Evolutionary conservation across 2,797 vertebrate genomes (phyloP), one percentile per base, ranked within the genome.

Genomic region (Cynodonichthys magdalenae): DNA sequence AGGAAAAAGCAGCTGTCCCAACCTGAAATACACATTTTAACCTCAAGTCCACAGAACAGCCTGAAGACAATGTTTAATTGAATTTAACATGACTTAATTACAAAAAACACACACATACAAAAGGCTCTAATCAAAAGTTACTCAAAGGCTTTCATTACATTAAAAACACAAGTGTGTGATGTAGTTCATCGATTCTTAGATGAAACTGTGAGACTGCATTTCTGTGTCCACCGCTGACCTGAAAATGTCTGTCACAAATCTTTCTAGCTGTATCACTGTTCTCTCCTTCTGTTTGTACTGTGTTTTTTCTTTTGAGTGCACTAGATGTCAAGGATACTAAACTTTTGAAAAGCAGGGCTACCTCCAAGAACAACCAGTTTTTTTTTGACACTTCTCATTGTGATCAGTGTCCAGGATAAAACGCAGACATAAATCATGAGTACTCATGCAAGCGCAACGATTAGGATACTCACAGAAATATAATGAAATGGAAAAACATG

Each of bases 151-250:
- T 48, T 44, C 19, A 58, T 42, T 15, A 28, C 5, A 18, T 49
- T 2, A n/a, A 56, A 46, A 47, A 53, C n/a, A 5, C n/a, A n/a
- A 34, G 1, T 42, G 0, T 29, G 48, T 53, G n/a, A 20, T 3
- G 28, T 6, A 20, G 19, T 42, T 4, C 27, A 28, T 18, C 10
- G 46, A 56, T 63, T 67, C 27, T 50, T 50, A 47, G 75, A 68
- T 62, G 36, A 77, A 27, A 34, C 24, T 54, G 28, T 49, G 49
- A 76, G 54, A 50, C 49, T 51, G 48, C 45, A 65, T 59, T 66
- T 52, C 50, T 73, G 39, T 63, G 74, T 82, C 79, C 79, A 61
- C 62, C 18, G 46, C 29, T 63, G 66, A 76, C 79, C 79, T 71
- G 14, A 75, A 84, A 73, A 69, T 64, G 69, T 81, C 77, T 56